Base-by-base conservation (phyloP, 1,140 invertebrate genomes). In the Halotydeus destructor region DNA sequence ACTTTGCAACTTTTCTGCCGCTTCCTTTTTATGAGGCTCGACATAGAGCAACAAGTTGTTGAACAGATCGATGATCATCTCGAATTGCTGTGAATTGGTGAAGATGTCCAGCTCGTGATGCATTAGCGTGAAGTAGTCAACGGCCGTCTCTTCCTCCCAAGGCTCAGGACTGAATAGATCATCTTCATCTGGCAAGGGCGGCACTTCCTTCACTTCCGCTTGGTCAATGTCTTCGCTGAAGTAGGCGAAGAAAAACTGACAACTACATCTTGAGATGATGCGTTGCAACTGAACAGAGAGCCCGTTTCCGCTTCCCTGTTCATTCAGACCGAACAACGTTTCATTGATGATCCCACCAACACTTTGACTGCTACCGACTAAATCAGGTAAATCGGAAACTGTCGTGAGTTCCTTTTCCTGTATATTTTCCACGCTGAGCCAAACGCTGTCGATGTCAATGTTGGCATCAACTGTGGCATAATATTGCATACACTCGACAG, bases 31-130 rank as follows among this genome's bases (percentile, higher is more conserved):
- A 51, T 85, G 79, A 1, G 89, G 88, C 61, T 97, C 91, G 12
- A 96, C 85, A 61, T 93, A 93, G 1, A 98, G 68, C 27, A 98
- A 60, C 2, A 98, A 64, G 65, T 97, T 96, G 61, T 98, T 98
- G 0, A 97, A 77, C 46, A 98, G 81, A 57, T 98, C 91, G 50
- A 98, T 62, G 18, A 96, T 73, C 81, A 94, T 93, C 2, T 78
- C 77, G 62, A 93, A 96, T 70, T 83, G 66, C 47, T 89, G 66
- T 0, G 85, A 89, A 62, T 97, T 97, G 4, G 89, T 96, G 61
- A 81, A 91, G 1, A 96, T 83, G 57, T 97, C 84, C 2, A 98
- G 64, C 62, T 97, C 91, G 56, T 98, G 82, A 66, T 99, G 93
- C 72, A 94, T 91, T 2, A 98, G 63, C 0, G 88, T 97, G 54